Evolutionary conservation across 2,888 invertebrate species (phyloP).

Genomic region (Polia nebulosa): DNA sequence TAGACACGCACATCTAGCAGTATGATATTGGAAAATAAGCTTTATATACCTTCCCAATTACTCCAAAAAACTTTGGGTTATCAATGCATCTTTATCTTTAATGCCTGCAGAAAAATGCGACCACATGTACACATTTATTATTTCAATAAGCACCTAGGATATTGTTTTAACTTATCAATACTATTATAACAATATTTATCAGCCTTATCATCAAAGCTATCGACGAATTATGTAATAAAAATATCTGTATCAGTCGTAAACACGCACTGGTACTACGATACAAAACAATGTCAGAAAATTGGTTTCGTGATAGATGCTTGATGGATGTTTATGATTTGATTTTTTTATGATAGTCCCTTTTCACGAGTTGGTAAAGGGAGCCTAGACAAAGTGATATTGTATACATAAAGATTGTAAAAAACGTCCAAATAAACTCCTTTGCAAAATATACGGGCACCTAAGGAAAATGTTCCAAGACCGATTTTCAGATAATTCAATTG

Average conservation of each 20-base stretch:
- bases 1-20: background rate
- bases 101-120: background rate
- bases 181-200: conserved; percentile 28
- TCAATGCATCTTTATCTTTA: background rate
- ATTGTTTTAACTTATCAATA: conserved; percentile 42
- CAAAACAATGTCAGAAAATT: conserved; percentile 19
- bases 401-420: background rate
- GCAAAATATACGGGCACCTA: too few relatives aligned
- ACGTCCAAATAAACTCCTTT: too few relatives aligned
- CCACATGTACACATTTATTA: conserved; percentile 5
- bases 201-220: conserved; percentile 38
- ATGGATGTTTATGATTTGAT: background rate
- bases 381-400: background rate
- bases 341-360: background rate
- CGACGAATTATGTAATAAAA: conserved; percentile 52
- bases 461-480: too few relatives aligned
- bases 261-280: conserved; percentile 7
- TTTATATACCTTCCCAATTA: background rate
- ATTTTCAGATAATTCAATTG: too few relatives aligned
- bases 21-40: background rate
- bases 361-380: background rate
- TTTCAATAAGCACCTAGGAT: conserved; percentile 6
- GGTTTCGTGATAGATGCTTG: conserved; percentile 7
- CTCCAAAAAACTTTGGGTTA: background rate
- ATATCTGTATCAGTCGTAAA: conserved; percentile 29